phyloP scores from a whole-genome alignment of 2,888 invertebrate species.

The Plebejus anna region DNA sequence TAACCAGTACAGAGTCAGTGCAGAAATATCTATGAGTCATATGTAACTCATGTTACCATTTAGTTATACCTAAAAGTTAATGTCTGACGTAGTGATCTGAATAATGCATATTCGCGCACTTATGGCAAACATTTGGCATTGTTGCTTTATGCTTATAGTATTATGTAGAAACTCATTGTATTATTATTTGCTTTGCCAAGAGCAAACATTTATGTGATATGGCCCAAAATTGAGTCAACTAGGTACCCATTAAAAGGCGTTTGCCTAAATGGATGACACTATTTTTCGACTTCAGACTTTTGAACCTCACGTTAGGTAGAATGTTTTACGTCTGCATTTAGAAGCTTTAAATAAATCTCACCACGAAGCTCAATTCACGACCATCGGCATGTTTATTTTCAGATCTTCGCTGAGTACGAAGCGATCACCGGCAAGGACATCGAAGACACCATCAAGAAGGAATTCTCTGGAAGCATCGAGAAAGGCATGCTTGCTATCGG shows the following conservation, averaged over 20 bases:
- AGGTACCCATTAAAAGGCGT: no score
- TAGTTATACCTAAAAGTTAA: conserved; percentile 32
- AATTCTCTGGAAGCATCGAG: conserved; percentile 92
- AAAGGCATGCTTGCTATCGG: conserved; percentile 94
- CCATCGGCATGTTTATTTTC: conserved; percentile 43
- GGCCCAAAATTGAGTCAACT: neutral
- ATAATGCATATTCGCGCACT: conserved; percentile 40
- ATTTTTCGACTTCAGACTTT: no score
- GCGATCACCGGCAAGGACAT: conserved; percentile 90
- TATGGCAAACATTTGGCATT: conserved; percentile 32
- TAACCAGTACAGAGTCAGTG: neutral
- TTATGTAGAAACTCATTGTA: neutral
- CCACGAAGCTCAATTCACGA: neutral
- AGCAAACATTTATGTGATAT: neutral
- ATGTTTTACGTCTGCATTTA: no score
- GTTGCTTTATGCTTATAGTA: neutral
- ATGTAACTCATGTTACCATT: conserved; percentile 32
- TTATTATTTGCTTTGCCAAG: neutral
- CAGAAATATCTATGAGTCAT: conserved; percentile 3
- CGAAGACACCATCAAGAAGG: conserved; percentile 90
- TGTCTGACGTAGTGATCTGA: conserved; percentile 35
- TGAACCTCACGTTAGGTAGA: no score
- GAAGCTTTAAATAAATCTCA: neutral
- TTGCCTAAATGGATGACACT: no score
- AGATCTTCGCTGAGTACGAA: conserved; percentile 92